Evolutionary conservation across 1,140 invertebrate genomes (phyloP).

Genomic region (Streblospio benedicti): DNA sequence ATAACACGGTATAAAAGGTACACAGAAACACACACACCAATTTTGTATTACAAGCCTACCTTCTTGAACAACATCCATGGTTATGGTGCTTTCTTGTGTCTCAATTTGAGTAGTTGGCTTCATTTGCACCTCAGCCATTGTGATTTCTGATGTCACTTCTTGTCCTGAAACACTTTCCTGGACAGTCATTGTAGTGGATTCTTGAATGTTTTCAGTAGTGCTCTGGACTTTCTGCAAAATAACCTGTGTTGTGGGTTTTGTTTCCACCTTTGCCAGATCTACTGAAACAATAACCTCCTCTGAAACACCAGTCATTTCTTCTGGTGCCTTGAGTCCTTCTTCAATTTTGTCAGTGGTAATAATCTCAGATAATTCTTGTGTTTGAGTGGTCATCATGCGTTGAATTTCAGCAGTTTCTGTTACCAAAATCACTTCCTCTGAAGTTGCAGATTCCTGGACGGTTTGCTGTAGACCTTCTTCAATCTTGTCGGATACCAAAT

Average conservation of each 20-base stretch:
- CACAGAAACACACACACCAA: no score
- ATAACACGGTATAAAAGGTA: no score
- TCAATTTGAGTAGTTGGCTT: slow-evolving; percentile 5
- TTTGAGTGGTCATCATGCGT: neutral
- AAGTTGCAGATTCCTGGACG: no score
- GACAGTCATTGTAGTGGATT: neutral
- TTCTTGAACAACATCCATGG: no score
- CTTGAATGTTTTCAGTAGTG: slow-evolving; percentile 4
- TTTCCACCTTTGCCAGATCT: neutral
- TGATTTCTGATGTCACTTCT: slow-evolving; percentile 9
- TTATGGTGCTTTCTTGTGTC: no score
- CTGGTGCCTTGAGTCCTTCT: neutral
- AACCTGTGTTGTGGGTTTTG: neutral
- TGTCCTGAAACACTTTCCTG: slow-evolving; percentile 5
- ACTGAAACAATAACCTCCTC: neutral
- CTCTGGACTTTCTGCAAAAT: neutral
- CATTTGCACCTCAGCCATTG: neutral
- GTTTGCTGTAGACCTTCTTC: neutral
- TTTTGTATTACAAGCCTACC: no score
- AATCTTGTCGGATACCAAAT: neutral
- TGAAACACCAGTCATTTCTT: neutral
- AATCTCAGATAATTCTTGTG: neutral
- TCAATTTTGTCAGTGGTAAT: neutral
- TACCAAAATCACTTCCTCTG: no score
- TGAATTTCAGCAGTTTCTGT: neutral